Evolutionary conservation across 2,888 invertebrate genomes (phyloP), one percentile per base, ranked within the genome.

Genomic region (Microchrysa polita): DNA sequence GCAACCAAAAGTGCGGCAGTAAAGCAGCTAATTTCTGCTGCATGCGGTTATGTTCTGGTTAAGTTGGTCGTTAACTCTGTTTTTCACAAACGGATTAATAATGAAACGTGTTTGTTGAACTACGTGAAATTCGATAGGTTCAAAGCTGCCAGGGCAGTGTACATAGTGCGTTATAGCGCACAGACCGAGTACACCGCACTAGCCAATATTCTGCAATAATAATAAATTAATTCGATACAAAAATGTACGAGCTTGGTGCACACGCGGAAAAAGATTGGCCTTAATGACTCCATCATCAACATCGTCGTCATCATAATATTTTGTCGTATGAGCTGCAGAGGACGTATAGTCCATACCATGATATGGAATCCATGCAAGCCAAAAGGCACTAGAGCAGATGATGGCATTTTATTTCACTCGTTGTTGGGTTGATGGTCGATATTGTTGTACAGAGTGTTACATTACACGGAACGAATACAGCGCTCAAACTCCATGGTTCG

Each of bases 31-130:
- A 67, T 53, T 67, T 67, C 55, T 57, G n/a, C n/a, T n/a, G 55
- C 27, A 34, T 57, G 69, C 40, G 69, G 69, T 69, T 69, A 57
- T 69, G 57, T 57, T 69, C 69, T 69, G 57, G 69, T 69, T 69
- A 69, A 69, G 69, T 57, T 57, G 69, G 69, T 69, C 69, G 69
- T 69, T 69, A 69, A 55, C 69, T 57, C n/a, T n/a, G n/a, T 42
- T 55, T 57, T 69, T 69, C 69, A 69, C 69, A 69, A 69, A 57
- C 69, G 27, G 69, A 69, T 69, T 69, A 69, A 69, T 55, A 69
- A 55, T 40, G 57, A 34, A 34, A 34, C 27, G 27, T 42, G 22
- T 57, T 18, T 42, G 22, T 57, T 18, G 55, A 55, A 55, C 69
- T 55, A 69, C 57, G 57, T 55, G 69, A 69, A 69, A 69, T 55